Evolutionary conservation across 2,113 vertebrate species (phyloP).

Genomic region (Tricholaema leucomelas): DNA sequence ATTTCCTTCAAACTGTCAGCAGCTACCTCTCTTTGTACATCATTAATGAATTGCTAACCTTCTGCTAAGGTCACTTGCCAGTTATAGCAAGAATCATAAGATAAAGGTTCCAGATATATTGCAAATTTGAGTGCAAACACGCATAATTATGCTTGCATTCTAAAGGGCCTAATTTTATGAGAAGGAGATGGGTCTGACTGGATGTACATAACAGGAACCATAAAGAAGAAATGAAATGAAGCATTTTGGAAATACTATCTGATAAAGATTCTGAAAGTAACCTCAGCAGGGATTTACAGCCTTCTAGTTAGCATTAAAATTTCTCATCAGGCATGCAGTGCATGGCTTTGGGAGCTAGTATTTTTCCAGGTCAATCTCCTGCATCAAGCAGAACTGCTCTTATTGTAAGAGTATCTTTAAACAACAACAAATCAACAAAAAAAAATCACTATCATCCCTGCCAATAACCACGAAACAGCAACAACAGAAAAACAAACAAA

Average conservation of each 20-base stretch:
- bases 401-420: background rate
- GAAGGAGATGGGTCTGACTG: background rate
- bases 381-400: background rate
- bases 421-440: background rate
- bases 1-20: background rate
- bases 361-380: background rate
- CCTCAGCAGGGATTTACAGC: background rate
- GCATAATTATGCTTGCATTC: background rate
- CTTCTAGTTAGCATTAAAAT: background rate
- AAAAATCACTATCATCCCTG: rapidly evolving
- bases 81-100: background rate
- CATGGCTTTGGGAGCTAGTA: background rate
- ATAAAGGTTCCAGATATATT: background rate
- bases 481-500: background rate
- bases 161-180: background rate
- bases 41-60: background rate
- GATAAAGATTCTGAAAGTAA: background rate
- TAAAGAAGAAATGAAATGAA: background rate
- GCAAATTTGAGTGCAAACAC: background rate
- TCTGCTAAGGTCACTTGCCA: background rate
- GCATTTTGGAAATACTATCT: background rate
- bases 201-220: background rate
- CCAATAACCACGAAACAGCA: background rate
- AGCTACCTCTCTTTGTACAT: background rate
- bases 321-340: background rate